A percentile compares a stretch with the other conserved stretches of the same genome.
Evolutionary conservation across 2,888 invertebrate species (phyloP).

Genomic region (Psylliodes chrysocephalus): DNA sequence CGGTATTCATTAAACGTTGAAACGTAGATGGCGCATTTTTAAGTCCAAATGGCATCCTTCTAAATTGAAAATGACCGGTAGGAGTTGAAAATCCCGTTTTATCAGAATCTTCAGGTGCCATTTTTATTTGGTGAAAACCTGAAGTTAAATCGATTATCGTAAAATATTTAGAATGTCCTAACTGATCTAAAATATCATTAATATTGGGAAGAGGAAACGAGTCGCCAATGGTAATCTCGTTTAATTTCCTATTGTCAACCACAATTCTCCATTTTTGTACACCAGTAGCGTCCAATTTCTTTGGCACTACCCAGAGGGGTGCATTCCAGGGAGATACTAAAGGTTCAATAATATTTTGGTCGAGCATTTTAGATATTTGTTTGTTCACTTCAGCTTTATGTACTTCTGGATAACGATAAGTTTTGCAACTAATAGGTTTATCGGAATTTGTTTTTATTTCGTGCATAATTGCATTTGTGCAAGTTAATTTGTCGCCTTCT

Average conservation of each 20-base stretch:
- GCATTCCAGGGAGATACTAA: constrained; percentile 47
- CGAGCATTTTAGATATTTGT: constrained; percentile 48
- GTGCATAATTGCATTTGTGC: constrained; percentile 45
- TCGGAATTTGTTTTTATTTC: constrained; percentile 43
- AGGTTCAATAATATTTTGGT: constrained; percentile 48
- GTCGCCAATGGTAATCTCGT: constrained; percentile 57
- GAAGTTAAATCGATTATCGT: constrained; percentile 58
- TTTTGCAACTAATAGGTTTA: constrained; percentile 47
- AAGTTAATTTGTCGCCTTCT: constrained; percentile 45
- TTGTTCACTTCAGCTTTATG: constrained; percentile 52
- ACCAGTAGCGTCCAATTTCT: neutral
- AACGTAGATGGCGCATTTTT: constrained; percentile 35
- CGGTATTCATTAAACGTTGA: constrained; percentile 42
- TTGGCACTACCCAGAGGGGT: too few species aligned
- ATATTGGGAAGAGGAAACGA: constrained; percentile 58
- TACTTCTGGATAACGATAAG: constrained; percentile 51
- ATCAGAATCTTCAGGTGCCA: constrained; percentile 49
- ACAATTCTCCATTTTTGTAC: constrained; percentile 40
- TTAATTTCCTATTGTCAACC: constrained; percentile 51
- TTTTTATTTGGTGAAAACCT: constrained; percentile 60
- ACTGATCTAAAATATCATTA: constrained; percentile 56
- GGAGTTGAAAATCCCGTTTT: constrained; percentile 59
- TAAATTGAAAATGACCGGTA: constrained; percentile 13
- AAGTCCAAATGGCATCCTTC: constrained; percentile 35
- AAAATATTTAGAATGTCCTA: constrained; percentile 58